Conservation (phyloP, 2,113 vertebrate genomes). For the Macquaria australasica region DNA sequence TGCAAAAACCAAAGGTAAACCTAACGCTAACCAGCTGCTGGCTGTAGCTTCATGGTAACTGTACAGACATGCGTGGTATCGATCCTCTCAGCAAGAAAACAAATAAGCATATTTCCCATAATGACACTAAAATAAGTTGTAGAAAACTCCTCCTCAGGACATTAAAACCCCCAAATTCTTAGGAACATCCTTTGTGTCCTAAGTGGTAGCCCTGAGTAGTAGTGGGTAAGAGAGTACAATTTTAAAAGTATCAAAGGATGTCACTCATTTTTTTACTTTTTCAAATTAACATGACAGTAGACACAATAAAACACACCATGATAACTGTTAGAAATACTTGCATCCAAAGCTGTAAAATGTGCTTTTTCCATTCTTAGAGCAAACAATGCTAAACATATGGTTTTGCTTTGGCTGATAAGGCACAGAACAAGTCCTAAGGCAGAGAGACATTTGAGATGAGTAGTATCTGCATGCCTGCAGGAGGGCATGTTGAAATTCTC, state of each 20-base stretch:
- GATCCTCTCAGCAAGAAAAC: neutral
- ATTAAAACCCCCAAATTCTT: neutral
- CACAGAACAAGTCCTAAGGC: neutral
- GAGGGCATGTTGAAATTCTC: conserved; percentile 32
- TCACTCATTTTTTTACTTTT: neutral
- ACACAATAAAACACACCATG: neutral
- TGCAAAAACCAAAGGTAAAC: neutral
- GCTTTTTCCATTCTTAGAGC: neutral
- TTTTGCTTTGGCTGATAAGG: neutral
- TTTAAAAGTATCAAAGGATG: neutral
- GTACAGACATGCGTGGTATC: neutral
- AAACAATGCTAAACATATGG: neutral
- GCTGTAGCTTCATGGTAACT: neutral
- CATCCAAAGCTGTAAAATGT: neutral
- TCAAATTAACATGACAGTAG: neutral
- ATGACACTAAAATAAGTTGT: neutral
- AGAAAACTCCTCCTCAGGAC: neutral
- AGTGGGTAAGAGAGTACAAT: neutral
- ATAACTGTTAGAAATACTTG: neutral
- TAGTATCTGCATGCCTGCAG: neutral
- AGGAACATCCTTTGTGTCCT: neutral
- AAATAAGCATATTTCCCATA: neutral
- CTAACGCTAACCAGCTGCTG: neutral
- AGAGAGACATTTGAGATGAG: neutral
- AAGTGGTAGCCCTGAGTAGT: neutral